These are phyloP conservation scores for Dufourea novaeangliae DNA, from an alignment of 1,140 invertebrate genomes.

Conservation along the genomic window DNA sequence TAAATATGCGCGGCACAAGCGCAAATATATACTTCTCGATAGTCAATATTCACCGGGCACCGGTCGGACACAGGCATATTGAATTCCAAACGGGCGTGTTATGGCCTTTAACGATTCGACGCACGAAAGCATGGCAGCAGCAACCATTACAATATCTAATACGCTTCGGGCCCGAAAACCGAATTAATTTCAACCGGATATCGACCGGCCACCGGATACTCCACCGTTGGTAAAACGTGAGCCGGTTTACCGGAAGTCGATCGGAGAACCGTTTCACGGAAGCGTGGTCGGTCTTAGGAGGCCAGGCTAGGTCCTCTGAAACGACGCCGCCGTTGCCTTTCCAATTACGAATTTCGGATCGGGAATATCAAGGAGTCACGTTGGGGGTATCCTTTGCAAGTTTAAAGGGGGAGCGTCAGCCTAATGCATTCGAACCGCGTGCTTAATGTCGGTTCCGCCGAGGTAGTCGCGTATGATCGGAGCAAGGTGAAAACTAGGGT, in stretches of 20 bases:
- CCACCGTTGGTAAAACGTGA: slow-evolving; percentile 40
- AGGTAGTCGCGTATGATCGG: no score
- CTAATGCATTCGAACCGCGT: no score
- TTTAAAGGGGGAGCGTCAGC: no score
- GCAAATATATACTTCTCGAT: slow-evolving; percentile 26
- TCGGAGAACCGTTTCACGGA: slow-evolving; percentile 33
- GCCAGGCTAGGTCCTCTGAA: not conserved
- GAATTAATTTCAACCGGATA: slow-evolving; percentile 64
- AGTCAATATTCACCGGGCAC: slow-evolving; percentile 38
- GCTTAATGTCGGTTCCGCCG: no score
- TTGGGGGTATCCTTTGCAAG: no score
- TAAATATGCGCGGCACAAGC: slow-evolving; percentile 4
- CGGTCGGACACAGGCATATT: slow-evolving; percentile 20
- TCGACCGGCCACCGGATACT: slow-evolving; percentile 60
- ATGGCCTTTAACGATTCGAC: slow-evolving; percentile 54
- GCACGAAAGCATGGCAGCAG: slow-evolving; percentile 42
- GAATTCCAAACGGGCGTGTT: slow-evolving; percentile 48
- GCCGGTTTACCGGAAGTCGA: slow-evolving; percentile 21
- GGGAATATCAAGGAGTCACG: not conserved
- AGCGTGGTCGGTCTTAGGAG: not conserved
- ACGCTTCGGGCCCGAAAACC: slow-evolving; percentile 42
- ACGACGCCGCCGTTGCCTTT: not conserved
- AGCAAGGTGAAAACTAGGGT: no score
- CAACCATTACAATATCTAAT: slow-evolving; percentile 60
- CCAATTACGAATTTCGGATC: not conserved